Evolutionary conservation across 2,797 vertebrate species (phyloP), one percentile per base, ranked within the genome.

Genomic region (Chrysocyon brachyurus): DNA sequence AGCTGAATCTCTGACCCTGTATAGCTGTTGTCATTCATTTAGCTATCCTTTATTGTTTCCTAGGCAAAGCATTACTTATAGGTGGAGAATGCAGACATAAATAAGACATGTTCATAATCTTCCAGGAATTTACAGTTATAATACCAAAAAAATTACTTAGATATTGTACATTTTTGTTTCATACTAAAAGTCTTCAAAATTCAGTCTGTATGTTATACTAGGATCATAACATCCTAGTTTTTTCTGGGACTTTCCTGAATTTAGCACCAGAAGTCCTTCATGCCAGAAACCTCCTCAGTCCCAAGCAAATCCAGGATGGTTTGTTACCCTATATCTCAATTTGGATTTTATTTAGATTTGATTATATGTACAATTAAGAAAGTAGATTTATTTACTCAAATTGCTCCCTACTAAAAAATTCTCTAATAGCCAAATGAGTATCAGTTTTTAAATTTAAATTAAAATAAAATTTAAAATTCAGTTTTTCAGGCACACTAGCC

Each of bases 131-230:
- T 91, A 75, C 86, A 88, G 66, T 95, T 12, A 19, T 68, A 68
- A 19, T 70, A 70, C 52, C n/a, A 49, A 40, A 63, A 72, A 70
- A 78, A 70, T 52, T 84, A 33, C 63, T 81, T 6, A 81, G 3
- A 26, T 95, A 22, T 49, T 93, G 73, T 87, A 46, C 57, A 33
- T 68, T 90, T 92, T 95, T 92, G 91, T 57, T 90, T 97, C 19
- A 63, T 83, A 66, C 5, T 59, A 68, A 22, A 68, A 33, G 19
- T 83, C 40, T 96, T 98, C 11, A 89, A 63, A 89, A 57, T 89
- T 61, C 10, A 24, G 2, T 82, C 0, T 90, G 0, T 33, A 33
- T 94, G 61, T 87, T 88, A 12, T 2, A 33, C 26, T 86, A 78
- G 14, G 24, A 63, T 56, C 28, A 72, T 22, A 46, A 94, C 17